A percentile compares a stretch with the other conserved stretches of the same genome.
phyloP scores from a whole-genome alignment of 2,888 invertebrate species.

The Lissocephala sabroskyi region DNA sequence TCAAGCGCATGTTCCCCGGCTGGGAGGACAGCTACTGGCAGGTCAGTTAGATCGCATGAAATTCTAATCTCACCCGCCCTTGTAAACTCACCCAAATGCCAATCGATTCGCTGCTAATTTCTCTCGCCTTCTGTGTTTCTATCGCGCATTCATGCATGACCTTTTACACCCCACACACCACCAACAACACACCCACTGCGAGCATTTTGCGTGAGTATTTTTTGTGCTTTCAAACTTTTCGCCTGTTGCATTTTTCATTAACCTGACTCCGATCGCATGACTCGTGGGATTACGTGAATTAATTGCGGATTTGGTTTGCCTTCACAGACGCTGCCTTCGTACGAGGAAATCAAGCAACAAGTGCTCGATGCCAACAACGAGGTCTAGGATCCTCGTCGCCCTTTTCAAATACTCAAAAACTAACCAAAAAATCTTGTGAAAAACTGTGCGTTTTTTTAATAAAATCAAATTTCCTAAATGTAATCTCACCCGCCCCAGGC shows the following conservation, averaged over 20 bases:
- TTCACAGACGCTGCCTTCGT: constrained; percentile 65
- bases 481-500: constrained; percentile 40
- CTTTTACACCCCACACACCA: constrained; percentile 14
- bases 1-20: constrained; percentile 82
- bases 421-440: constrained; percentile 37
- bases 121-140: constrained; percentile 8
- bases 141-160: constrained; percentile 18
- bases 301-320: neutral
- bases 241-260: constrained; percentile 4
- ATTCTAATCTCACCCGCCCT: constrained; percentile 3
- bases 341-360: constrained; percentile 68
- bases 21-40: constrained; percentile 83
- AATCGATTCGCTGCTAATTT: constrained; percentile 1
- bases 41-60: constrained; percentile 72
- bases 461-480: constrained; percentile 2
- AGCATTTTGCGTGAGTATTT: constrained; percentile 21
- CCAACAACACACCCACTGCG: constrained; percentile 9
- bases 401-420: constrained; percentile 40
- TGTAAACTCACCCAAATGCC: constrained; percentile 3
- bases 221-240: constrained; percentile 11
- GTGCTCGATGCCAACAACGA: constrained; percentile 63
- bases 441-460: constrained; percentile 14
- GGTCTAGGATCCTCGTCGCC: constrained; percentile 29
- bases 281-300: neutral
- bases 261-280: constrained; percentile 1